Evolutionary conservation across 1,140 invertebrate genomes (phyloP).

Genomic region (Neomicropteryx cornuta): DNA sequence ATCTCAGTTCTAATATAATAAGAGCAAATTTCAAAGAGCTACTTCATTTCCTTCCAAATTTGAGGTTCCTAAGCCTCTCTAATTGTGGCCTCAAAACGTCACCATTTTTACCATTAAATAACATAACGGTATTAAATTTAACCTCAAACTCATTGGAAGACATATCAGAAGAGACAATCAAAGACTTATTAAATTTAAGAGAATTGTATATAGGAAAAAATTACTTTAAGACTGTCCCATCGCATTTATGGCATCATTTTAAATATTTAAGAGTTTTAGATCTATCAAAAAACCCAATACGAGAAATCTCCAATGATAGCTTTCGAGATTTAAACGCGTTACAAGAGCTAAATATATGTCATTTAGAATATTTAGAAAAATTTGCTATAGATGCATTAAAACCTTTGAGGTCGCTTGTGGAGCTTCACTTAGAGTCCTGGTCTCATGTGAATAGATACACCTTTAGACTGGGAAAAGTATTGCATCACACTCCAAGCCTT

Average conservation of each 20-base stretch:
- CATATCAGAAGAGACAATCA: conserved; percentile 49
- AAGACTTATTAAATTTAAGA: conserved; percentile 49
- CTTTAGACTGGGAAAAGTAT: conserved; percentile 47
- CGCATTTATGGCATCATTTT: conserved; percentile 45
- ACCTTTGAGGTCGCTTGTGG: conserved; percentile 45
- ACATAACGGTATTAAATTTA: conserved; percentile 63
- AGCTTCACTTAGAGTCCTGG: too few species aligned
- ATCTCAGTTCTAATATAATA: conserved; percentile 66
- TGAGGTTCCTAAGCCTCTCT: conserved; percentile 63
- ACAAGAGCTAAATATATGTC: too few species aligned
- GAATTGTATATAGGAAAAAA: conserved; percentile 56
- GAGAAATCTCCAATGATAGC: conserved; percentile 43
- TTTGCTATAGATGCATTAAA: conserved; percentile 47
- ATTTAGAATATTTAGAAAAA: too few species aligned
- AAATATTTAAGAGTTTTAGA: conserved; percentile 48
- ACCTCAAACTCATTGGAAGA: conserved; percentile 59
- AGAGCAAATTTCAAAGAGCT: conserved; percentile 82
- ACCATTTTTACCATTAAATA: conserved; percentile 59
- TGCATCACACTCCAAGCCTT: conserved; percentile 43
- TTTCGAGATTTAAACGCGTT: conserved; percentile 54
- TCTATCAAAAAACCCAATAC: conserved; percentile 52
- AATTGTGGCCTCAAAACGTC: conserved; percentile 61
- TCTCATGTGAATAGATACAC: too few species aligned
- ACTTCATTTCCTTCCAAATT: conserved; percentile 75
- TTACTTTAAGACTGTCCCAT: conserved; percentile 50